phyloP scores from a whole-genome alignment of 2,888 invertebrate genomes.

The Margaritifera margaritifera region DNA sequence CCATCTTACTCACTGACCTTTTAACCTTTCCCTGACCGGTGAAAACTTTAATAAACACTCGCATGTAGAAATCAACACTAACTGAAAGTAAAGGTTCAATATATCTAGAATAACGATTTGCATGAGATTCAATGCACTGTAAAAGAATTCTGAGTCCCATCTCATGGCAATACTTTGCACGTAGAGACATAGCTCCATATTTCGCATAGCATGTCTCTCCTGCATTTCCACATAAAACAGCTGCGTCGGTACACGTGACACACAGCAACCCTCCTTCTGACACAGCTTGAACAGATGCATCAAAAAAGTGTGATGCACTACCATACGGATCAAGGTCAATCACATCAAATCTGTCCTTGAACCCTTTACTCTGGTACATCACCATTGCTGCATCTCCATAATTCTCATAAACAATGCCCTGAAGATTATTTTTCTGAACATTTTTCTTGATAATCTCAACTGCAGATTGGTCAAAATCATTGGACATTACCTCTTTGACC shows the following conservation, averaged over 20 bases:
- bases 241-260: conserved; percentile 98
- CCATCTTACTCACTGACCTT: conserved; percentile 82
- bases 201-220: conserved; percentile 94
- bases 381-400: conserved; percentile 85
- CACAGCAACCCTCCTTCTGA: conserved; percentile 84
- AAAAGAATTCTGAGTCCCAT: conserved; percentile 95
- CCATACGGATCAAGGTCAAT: conserved; percentile 99
- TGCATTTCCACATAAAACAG: conserved; percentile 92
- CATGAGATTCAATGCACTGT: conserved; percentile 91
- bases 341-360: conserved; percentile 84
- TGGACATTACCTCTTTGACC: conserved; percentile 84
- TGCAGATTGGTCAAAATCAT: conserved; percentile 89
- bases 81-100: conserved; percentile 92
- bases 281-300: conserved; percentile 70
- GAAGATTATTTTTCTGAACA: conserved; percentile 83
- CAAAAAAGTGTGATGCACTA: conserved; percentile 90
- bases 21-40: conserved; percentile 90
- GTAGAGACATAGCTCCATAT: conserved; percentile 92
- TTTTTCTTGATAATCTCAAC: conserved; percentile 89
- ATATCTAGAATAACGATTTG: conserved; percentile 93
- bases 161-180: conserved; percentile 87
- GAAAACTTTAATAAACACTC: conserved; percentile 91
- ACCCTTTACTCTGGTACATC: conserved; percentile 77
- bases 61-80: conserved; percentile 96
- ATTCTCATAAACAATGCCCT: conserved; percentile 82